phyloP scores from a whole-genome alignment of 2,888 invertebrate species.

The Aplocera efformata region DNA sequence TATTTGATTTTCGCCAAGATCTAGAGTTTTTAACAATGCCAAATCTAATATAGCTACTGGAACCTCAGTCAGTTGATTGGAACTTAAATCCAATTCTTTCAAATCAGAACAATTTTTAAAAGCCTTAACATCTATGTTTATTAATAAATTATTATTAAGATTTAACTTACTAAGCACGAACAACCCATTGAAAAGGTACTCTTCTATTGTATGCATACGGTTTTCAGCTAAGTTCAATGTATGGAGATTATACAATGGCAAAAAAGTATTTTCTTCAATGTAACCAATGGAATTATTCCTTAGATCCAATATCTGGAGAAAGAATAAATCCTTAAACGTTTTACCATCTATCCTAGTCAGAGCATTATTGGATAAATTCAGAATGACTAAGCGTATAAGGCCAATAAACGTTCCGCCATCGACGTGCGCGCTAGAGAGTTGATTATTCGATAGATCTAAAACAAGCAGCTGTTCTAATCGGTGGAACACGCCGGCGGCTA shows the following conservation, averaged over 20 bases:
- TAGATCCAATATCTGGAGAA: conserved; percentile 92
- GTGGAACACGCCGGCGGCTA: conserved; percentile 91
- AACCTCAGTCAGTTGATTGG: conserved; percentile 89
- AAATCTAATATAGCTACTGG: conserved; percentile 91
- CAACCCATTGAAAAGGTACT: conserved; percentile 90
- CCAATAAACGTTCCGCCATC: conserved; percentile 93
- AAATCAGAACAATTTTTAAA: conserved; percentile 93
- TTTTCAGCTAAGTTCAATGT: conserved; percentile 94
- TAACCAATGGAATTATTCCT: conserved; percentile 93
- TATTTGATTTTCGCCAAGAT: conserved; percentile 95
- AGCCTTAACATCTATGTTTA: conserved; percentile 87
- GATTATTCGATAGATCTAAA: conserved; percentile 92
- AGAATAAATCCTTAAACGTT: conserved; percentile 93
- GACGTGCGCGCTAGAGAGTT: conserved; percentile 90
- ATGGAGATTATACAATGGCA: conserved; percentile 93
- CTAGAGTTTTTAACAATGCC: conserved; percentile 91
- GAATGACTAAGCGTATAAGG: conserved; percentile 90
- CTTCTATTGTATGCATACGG: conserved; percentile 88
- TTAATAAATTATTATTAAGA: conserved; percentile 90
- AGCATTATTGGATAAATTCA: conserved; percentile 92
- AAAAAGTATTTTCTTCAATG: conserved; percentile 92
- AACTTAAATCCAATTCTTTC: conserved; percentile 93
- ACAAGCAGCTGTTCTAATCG: conserved; percentile 92
- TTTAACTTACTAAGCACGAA: conserved; percentile 91
- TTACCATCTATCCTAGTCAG: conserved; percentile 90